These are phyloP conservation scores for Clavelina lepadiformis DNA, from an alignment of 23 tunicate species.

Conservation along the genomic window DNA sequence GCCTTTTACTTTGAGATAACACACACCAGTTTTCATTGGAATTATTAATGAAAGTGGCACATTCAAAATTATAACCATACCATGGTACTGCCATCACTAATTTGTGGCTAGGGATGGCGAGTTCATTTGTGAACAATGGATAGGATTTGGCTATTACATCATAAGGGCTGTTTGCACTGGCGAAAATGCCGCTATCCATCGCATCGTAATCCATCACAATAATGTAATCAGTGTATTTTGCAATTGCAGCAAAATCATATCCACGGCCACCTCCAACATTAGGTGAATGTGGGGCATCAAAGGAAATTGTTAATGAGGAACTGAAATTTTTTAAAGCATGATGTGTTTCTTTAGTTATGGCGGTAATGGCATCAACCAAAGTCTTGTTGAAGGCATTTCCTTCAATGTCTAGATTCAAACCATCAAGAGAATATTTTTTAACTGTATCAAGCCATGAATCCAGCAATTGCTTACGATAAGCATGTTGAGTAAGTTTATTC, in stretches of 20 bases:
- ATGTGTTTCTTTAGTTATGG: conserved; percentile 37
- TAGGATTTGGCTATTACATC: conserved; percentile 30
- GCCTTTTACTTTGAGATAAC: background rate
- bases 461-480: conserved; percentile 38
- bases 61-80: conserved; percentile 76
- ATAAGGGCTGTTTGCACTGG: conserved; percentile 67
- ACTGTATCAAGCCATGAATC: conserved; percentile 34
- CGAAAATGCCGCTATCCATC: conserved; percentile 30
- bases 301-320: conserved; percentile 37
- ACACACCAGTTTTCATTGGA: conserved; percentile 44
- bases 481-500: conserved; percentile 5
- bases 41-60: conserved; percentile 27
- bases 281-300: conserved; percentile 55
- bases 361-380: conserved; percentile 22
- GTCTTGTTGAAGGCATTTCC: conserved; percentile 42
- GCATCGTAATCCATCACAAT: conserved; percentile 84
- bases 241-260: conserved; percentile 51
- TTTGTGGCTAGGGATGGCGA: conserved; percentile 26
- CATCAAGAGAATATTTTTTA: conserved; percentile 38
- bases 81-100: conserved; percentile 80
- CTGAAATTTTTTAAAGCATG: conserved; percentile 29
- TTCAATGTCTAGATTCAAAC: conserved; percentile 73
- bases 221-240: conserved; percentile 50
- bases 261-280: conserved; percentile 40
- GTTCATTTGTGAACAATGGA: conserved; percentile 36